Base-by-base conservation (phyloP, 92 coral and sea anemone genomes). In the Siderastrea siderea region DNA sequence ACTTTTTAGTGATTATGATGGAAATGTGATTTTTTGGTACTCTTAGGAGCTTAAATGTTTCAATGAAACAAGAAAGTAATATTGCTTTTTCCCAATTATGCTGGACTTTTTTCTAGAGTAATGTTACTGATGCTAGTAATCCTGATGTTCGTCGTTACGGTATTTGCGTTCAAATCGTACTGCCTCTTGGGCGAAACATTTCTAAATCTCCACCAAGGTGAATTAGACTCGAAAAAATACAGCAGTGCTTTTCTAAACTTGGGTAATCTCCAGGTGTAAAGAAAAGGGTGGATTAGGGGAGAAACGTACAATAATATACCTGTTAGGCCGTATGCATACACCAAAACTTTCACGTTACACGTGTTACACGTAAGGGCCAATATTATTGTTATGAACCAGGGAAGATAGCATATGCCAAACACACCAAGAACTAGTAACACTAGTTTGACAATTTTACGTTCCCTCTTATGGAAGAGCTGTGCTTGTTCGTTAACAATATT, bases 231-330 rank as follows among this genome's bases (percentile, higher is more conserved):
- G 5, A 71, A 47, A 14, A 17, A 71, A 47, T 14, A n/a, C 53
- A 46, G 16, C 6, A 71, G 45, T 48, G 57, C 76, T 49, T 71
- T 14, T 1, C 45, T 71, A 49, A 71, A 71, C 76, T 71, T 71
- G 3, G 76, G 55, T 47, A 71, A 47, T 71, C 76, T 71, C 76
- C 76, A 71, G 26, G 76, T 71, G 55, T 71, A 71, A 71, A 71
- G 76, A 71, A 71, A 71, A 47, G 76, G 76, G 47, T 71, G 76
- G 47, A 49, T 49, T 3, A 71, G 76, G 3, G 76, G 76, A 13
- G 76, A 71, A 71, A 71, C 76, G 38, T 71, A 71, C 1, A 71
- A 47, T 49, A 71, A 71, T 7, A 44, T 71, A 43, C 76, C 76
- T 71, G 76, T 44, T n/a, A 71, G 1, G 55, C 50, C 54, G 14